These are phyloP conservation scores for Allacma fusca DNA, from an alignment of 2,888 invertebrate species.

Conservation along the genomic window DNA sequence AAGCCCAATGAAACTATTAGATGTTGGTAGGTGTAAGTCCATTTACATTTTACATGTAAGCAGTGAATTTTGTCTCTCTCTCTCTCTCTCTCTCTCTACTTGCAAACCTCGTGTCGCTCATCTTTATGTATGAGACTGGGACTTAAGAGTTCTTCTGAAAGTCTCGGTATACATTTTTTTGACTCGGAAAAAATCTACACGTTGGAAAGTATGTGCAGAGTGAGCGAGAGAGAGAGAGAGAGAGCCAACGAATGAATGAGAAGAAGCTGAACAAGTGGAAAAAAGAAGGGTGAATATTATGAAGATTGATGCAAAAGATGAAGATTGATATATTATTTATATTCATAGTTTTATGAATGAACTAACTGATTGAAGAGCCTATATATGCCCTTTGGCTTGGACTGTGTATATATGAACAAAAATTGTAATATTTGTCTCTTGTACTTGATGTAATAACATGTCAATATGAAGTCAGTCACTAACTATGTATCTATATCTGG, in stretches of 20 bases:
- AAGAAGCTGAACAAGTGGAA: neutral
- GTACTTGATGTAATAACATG: too few relatives aligned
- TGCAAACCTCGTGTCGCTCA: conserved; percentile 8
- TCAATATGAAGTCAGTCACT: too few relatives aligned
- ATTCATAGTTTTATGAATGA: conserved; percentile 16
- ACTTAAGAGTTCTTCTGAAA: neutral
- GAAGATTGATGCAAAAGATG: neutral
- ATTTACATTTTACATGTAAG: conserved; percentile 13
- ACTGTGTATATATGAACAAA: neutral
- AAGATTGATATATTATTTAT: conserved; percentile 8
- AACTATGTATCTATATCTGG: too few relatives aligned
- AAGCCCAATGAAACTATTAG: neutral
- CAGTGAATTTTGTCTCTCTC: conserved; percentile 3
- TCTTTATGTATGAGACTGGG: neutral
- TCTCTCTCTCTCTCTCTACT: neutral
- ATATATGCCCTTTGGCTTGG: neutral
- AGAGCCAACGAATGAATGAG: neutral
- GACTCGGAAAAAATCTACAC: neutral
- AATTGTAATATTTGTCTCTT: neutral
- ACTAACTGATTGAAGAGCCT: conserved; percentile 3
- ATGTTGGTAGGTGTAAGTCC: conserved; percentile 12
- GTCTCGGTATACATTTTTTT: too few relatives aligned
- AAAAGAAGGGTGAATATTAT: neutral
- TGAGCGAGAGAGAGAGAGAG: neutral
- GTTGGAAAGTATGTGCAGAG: conserved; percentile 2